Evolutionary conservation across 1,140 invertebrate genomes (phyloP).

Genomic region (Drosophila willistoni): DNA sequence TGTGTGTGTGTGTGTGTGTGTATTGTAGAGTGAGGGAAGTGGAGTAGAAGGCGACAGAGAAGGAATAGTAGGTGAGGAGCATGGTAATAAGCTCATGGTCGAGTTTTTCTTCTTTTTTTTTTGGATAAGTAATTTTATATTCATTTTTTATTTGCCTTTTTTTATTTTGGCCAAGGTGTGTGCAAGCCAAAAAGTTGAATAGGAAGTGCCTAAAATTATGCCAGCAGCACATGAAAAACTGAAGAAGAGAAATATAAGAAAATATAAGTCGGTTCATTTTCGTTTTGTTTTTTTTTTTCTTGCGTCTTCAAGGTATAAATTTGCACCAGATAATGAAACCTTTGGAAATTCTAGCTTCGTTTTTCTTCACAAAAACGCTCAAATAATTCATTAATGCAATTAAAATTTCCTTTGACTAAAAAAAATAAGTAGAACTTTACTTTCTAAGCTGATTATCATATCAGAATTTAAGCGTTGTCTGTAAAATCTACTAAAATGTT

Average conservation of each 20-base stretch:
- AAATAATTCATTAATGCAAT: conserved; percentile 1
- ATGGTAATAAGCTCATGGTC: conserved; percentile 54
- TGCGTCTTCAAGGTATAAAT: not conserved
- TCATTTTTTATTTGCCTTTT: conserved; percentile 16
- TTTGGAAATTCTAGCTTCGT: not conserved
- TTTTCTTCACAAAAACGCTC: not conserved
- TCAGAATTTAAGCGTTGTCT: not conserved
- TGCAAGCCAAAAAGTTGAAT: conserved; percentile 50
- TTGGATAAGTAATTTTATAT: conserved; percentile 40
- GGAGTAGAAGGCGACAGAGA: not conserved
- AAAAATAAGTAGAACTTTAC: not conserved
- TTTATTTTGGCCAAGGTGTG: conserved; percentile 31
- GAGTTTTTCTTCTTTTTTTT: conserved; percentile 31
- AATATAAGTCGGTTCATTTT: not conserved
- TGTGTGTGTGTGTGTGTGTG: too few relatives aligned
- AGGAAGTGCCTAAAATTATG: conserved; percentile 57
- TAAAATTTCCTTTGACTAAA: not conserved
- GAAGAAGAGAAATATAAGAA: not conserved
- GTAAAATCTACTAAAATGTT: not conserved
- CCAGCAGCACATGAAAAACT: conserved; percentile 25
- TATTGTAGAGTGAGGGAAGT: too few relatives aligned
- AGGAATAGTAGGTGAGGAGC: conserved; percentile 11
- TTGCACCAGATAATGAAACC: not conserved
- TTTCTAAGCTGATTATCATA: not conserved
- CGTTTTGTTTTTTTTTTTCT: too few relatives aligned